Percentiles rank a stretch among this genome's conserved stretches.
Evolutionary conservation across 2,888 invertebrate species (phyloP).

Genomic region (Luperina nickerlii): DNA sequence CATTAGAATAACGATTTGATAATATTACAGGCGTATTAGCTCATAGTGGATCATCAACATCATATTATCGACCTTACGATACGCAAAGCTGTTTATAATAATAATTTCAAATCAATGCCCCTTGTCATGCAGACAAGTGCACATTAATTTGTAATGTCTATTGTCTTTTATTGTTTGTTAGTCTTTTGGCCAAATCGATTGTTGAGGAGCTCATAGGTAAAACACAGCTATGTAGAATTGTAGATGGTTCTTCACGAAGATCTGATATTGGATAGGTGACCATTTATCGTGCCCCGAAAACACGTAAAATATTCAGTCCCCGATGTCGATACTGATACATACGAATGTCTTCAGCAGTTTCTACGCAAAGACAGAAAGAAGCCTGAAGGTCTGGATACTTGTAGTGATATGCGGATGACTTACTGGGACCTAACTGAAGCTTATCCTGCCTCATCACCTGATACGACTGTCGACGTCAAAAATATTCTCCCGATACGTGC

Average conservation of each 20-base stretch:
- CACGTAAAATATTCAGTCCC: not conserved
- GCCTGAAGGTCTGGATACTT: not conserved
- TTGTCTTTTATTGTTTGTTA: conserved; percentile 20
- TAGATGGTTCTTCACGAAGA: not conserved
- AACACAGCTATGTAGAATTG: not conserved
- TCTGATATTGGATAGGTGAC: not conserved
- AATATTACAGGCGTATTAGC: conserved; percentile 35
- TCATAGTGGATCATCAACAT: conserved; percentile 41
- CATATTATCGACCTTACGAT: conserved; percentile 34
- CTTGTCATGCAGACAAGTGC: conserved; percentile 7
- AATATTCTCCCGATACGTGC: not conserved
- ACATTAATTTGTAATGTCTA: conserved; percentile 7
- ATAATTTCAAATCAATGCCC: conserved; percentile 31
- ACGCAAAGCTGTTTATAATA: conserved; percentile 26
- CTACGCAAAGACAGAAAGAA: not conserved
- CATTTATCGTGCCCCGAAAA: not conserved
- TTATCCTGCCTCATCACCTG: not conserved
- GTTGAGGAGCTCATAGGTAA: not conserved
- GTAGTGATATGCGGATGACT: not conserved
- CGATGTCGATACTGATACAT: not conserved
- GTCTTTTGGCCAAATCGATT: not conserved
- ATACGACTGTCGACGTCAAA: not conserved
- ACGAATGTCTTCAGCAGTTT: not conserved
- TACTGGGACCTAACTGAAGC: no score
- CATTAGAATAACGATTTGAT: conserved; percentile 30